Base-by-base conservation (phyloP, 2,888 invertebrate genomes). In the Plebejus anna region DNA sequence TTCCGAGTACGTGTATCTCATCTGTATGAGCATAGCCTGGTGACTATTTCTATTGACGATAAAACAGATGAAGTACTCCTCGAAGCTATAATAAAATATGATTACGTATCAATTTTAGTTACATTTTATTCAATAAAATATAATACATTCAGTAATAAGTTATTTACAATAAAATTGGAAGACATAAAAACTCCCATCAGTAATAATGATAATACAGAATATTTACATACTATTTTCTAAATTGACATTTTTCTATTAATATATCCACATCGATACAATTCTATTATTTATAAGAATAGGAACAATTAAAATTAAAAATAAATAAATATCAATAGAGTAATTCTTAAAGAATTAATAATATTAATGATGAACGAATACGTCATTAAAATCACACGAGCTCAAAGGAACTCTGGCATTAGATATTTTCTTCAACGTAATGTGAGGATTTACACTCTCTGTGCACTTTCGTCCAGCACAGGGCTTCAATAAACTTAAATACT, bases 81-180 rank as follows among this genome's bases (percentile, higher is more conserved):
- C 13, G 32, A 16, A 13, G 5, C 32, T 16, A 2, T 5, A 66
- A 4, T 66, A 66, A 66, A 66, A 32, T 66, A 77, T 36, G 47
- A 75, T 79, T 86, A 82, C 83, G 85, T 80, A 82, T 78, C 75
- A 75, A 76, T 75, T 76, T 32, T 78, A 32, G 72, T 76, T 73
- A 13, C 75, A 71, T 59, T 77, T 71, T 78, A 59, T 75, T 79
- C 59, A 75, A 22, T 75, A 72, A 66, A 36, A 66, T 66, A 66
- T 32, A 66, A 13, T 51, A 55, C 32, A 22, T 22, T 42, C 9
- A 42, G 22, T n/a, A 2, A 73, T 73, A 73, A 55, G 22, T 73
- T 55, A 73, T 73, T 55, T 73, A 73, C 73, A 73, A 32, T 55
- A 73, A 36, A 13, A 71, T 71, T 42, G 73, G 73, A 73, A 73